Conservation (phyloP, 1,140 invertebrate genomes). For the Choristoneura fumiferana region DNA sequence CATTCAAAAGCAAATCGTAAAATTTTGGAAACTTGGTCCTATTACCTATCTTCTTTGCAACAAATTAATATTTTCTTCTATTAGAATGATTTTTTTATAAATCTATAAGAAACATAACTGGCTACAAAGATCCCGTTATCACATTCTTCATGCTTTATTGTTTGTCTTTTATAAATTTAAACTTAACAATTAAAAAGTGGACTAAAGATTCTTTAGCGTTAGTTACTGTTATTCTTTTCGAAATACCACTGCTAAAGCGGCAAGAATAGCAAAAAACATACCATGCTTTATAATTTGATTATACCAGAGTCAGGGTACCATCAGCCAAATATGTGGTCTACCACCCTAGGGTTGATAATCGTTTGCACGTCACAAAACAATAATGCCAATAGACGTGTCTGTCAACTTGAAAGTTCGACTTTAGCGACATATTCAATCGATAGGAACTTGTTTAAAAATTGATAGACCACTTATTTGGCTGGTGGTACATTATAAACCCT, state of each 20-base stretch:
- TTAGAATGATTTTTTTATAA: slow-evolving; percentile 6
- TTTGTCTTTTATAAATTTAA: slow-evolving; percentile 13
- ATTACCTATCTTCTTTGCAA: slow-evolving; percentile 22
- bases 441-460: too few relatives aligned
- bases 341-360: too few relatives aligned
- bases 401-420: too few relatives aligned
- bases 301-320: neutral
- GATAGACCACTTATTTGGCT: too few relatives aligned
- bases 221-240: neutral
- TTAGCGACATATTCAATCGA: too few relatives aligned
- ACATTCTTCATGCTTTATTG: slow-evolving; percentile 34
- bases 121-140: slow-evolving; percentile 33
- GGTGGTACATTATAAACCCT: neutral
- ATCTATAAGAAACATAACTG: slow-evolving; percentile 27
- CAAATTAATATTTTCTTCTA: slow-evolving; percentile 5
- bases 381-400: too few relatives aligned
- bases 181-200: slow-evolving; percentile 20
- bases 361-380: too few relatives aligned
- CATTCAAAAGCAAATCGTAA: slow-evolving; percentile 14
- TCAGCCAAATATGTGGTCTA: too few relatives aligned
- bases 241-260: neutral
- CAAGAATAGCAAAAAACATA: slow-evolving; percentile 1
- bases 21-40: slow-evolving; percentile 24
- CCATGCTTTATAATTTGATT: neutral
- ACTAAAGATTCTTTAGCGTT: neutral